Evolutionary conservation across 2,888 invertebrate genomes (phyloP), one percentile per base, ranked within the genome.

Genomic region (Acronicta alni): DNA sequence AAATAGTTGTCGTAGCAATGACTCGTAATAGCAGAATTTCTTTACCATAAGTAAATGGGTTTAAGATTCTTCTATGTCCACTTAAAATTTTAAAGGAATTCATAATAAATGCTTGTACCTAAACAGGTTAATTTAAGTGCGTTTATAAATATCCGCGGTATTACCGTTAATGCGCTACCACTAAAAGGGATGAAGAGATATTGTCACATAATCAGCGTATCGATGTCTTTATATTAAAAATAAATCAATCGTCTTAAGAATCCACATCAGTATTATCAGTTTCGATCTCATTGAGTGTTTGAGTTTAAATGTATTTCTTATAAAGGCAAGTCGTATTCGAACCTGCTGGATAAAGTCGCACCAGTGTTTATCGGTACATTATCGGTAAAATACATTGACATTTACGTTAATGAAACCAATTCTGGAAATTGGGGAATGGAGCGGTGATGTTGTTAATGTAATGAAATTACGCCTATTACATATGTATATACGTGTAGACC

Each of bases 171-270:
- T 57, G 59, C 48, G 38, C 44, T 49, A 51, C 45, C 56, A 62
- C 49, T 72, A 62, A 76, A 68, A 64, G 35, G 63, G 56, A 72
- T 71, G 52, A 62, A 71, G 60, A 71, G 71, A 78, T 77, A 71
- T 75, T 67, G 66, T 67, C 75, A 67, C 75, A 66, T 79, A 75
- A 81, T 78, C 72, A 65, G 75, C 77, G 73, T 83, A 79, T 82
- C 79, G 75, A 82, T 81, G 81, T 83, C 79, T 70, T 70, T 69
- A 77, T 67, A 79, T 76, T 78, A 80, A 71, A 80, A 81, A 85
- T 85, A 88, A 87, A 87, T 86, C 86, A 86, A 82, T 83, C 80
- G 79, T 67, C 77, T 81, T 81, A 80, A 83, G 84, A 85, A 84
- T 84, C 78, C 77, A 77, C 80, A 81, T 76, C 67, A 82, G 75